Evolutionary conservation across 1,140 invertebrate species (phyloP).

Genomic region (Euwallacea fornicatus): DNA sequence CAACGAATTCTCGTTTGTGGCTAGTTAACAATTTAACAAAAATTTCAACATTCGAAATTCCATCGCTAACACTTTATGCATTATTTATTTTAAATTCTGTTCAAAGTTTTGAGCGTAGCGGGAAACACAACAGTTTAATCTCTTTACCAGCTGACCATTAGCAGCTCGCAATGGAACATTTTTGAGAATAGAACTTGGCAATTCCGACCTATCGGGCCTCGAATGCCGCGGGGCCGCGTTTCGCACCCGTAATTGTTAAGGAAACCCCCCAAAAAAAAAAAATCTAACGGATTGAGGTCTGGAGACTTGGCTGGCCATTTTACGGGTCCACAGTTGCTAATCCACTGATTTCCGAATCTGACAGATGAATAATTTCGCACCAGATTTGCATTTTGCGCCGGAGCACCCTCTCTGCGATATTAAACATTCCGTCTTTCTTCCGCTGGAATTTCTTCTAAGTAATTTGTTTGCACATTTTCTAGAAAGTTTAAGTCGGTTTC

Average conservation of each 20-base stretch:
- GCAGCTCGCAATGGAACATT: not conserved
- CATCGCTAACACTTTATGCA: too few species aligned
- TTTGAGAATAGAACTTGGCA: not conserved
- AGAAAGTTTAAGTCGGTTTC: too few species aligned
- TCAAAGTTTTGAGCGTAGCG: too few species aligned
- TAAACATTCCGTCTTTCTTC: too few species aligned
- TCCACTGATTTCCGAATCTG: not conserved
- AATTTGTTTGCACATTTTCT: not conserved
- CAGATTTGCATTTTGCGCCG: not conserved
- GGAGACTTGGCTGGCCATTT: not conserved
- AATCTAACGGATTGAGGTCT: constrained; percentile 7
- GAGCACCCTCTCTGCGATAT: too few species aligned
- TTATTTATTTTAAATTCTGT: not conserved
- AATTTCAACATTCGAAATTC: too few species aligned
- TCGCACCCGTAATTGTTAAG: not conserved
- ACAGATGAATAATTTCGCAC: not conserved
- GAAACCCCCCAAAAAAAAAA: not conserved
- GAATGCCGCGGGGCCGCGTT: not conserved
- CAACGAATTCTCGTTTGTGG: not conserved
- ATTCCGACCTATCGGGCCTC: not conserved
- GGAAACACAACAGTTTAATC: not conserved
- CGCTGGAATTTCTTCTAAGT: not conserved
- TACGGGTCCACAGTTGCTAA: not conserved
- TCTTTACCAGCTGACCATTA: not conserved
- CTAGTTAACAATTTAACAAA: too few species aligned